A percentile compares a stretch with the other conserved stretches of the same genome.
Evolutionary conservation across 1,140 invertebrate genomes (phyloP).

Genomic region (Caenorhabditis elegans): DNA sequence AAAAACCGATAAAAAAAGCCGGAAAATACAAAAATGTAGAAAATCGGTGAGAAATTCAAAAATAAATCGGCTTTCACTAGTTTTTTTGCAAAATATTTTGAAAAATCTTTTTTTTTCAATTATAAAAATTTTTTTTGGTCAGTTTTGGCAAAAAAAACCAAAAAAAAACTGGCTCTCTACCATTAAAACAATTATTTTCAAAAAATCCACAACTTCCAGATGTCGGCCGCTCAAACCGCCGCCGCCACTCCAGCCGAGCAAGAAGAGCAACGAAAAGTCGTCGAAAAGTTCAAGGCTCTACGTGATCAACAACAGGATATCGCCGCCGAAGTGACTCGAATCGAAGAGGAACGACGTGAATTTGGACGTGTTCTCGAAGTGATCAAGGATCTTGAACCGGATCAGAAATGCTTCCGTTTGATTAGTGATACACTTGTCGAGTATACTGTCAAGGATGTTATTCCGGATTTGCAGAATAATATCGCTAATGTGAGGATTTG

Average conservation of each 20-base stretch:
- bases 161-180: too few species aligned
- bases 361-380: constrained; percentile 26
- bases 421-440: constrained; percentile 40
- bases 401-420: constrained; percentile 29
- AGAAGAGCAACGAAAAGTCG: constrained; percentile 38
- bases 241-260: constrained; percentile 13
- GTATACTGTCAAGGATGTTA: constrained; percentile 29
- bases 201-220: background rate
- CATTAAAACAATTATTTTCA: too few species aligned
- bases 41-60: too few species aligned
- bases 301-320: constrained; percentile 40
- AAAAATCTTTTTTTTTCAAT: too few species aligned
- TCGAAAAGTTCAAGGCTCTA: constrained; percentile 40
- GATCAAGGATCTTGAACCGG: constrained; percentile 19
- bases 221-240: background rate
- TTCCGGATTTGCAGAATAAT: constrained; percentile 33
- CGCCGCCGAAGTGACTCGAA: constrained; percentile 27
- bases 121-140: background rate
- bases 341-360: constrained; percentile 35
- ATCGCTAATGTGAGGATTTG: constrained; percentile 16
- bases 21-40: too few species aligned
- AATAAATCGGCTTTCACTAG: too few species aligned
- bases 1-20: too few species aligned
- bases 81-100: too few species aligned
- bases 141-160: background rate